A percentile compares a stretch with the other conserved stretches of the same genome.
Conservation (phyloP, 2,888 invertebrate genomes). For the Schizotus pectinicornis region DNA sequence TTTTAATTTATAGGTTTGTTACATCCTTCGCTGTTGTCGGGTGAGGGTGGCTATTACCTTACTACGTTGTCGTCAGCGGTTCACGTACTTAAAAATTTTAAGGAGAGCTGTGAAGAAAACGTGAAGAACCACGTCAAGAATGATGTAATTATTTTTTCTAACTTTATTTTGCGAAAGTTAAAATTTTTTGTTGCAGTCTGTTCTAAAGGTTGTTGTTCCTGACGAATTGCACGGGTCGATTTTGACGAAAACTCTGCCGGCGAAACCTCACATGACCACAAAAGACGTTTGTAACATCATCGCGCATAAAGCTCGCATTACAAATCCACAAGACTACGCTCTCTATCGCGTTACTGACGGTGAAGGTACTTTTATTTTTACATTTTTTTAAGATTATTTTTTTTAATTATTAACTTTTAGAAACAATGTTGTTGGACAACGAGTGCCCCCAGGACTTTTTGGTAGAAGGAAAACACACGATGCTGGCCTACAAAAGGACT, state of each 20-base stretch:
- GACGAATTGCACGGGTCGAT: conserved; percentile 94
- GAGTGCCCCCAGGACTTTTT: conserved; percentile 90
- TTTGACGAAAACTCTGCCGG: conserved; percentile 89
- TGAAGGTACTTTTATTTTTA: conserved; percentile 69
- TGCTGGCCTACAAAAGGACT: conserved; percentile 92
- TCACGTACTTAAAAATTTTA: conserved; percentile 78
- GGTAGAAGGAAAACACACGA: conserved; percentile 80
- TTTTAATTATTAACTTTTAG: conserved; percentile 62
- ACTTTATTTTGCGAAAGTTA: conserved; percentile 6
- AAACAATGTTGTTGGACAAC: conserved; percentile 85
- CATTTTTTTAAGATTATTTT: not conserved
- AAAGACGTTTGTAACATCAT: conserved; percentile 93
- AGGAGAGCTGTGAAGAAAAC: conserved; percentile 54
- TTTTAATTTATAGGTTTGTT: conserved; percentile 69
- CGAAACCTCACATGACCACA: conserved; percentile 91
- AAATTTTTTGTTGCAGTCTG: conserved; percentile 60
- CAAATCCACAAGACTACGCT: conserved; percentile 96
- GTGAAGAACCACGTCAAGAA: conserved; percentile 52
- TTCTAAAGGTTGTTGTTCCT: conserved; percentile 89
- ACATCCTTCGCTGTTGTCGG: conserved; percentile 87
- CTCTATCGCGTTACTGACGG: conserved; percentile 89
- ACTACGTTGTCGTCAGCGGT: conserved; percentile 94
- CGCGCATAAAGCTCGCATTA: conserved; percentile 93
- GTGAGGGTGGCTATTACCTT: conserved; percentile 94
- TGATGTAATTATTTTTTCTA: conserved; percentile 50